phyloP scores from a whole-genome alignment of 1,140 invertebrate genomes.

The Pogonognathellus flavescens region DNA sequence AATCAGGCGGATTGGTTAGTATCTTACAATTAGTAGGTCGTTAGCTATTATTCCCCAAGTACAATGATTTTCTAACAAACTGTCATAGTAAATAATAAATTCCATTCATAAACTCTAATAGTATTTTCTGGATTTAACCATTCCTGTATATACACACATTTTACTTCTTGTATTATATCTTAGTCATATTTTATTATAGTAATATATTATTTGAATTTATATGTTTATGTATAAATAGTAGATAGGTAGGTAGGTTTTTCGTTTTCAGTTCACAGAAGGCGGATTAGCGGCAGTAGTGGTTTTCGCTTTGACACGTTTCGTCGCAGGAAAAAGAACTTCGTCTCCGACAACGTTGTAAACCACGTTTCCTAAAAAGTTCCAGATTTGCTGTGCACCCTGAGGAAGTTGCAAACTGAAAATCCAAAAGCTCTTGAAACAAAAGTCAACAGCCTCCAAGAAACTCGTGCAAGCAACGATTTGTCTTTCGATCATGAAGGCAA shows the following conservation, averaged over 20 bases:
- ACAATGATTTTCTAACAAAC: no score
- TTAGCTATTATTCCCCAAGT: no score
- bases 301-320: not conserved
- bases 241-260: not conserved
- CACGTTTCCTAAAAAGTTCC: constrained; percentile 31
- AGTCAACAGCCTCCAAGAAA: constrained; percentile 30
- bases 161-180: not conserved
- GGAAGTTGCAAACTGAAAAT: constrained; percentile 18
- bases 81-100: no score
- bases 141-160: not conserved
- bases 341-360: constrained; percentile 24
- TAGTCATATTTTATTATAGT: not conserved
- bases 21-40: no score
- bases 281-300: constrained; percentile 17
- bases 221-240: no score
- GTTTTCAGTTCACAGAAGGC: constrained; percentile 2
- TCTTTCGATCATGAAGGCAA: constrained; percentile 32
- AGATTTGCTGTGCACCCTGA: constrained; percentile 35
- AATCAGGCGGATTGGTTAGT: no score
- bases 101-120: no score
- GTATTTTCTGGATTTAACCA: no score
- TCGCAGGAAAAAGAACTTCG: constrained; percentile 10
- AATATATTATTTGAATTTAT: no score
- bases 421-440: constrained; percentile 44
- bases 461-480: constrained; percentile 29